Base-by-base conservation (phyloP, 2,797 vertebrate genomes). In the Hypotaenidia philippensis region DNA sequence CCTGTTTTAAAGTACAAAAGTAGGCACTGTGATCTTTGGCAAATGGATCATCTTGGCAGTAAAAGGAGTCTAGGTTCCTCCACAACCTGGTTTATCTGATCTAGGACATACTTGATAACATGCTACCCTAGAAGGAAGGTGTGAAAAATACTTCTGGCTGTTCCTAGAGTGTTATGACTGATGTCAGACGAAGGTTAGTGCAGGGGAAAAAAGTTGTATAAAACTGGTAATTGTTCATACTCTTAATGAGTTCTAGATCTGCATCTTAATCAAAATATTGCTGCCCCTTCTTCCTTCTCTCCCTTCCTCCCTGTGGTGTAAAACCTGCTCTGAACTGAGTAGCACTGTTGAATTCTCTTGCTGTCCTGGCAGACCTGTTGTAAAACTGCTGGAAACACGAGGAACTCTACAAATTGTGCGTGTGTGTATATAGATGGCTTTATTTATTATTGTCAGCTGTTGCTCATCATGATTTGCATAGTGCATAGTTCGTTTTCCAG, bases 81-180 rank as follows among this genome's bases (percentile, higher is more conserved):
- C 29, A 38, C 65, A 76, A 5, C 71, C 61, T 88, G 69, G 61
- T 94, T 93, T 94, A 78, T 91, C 91, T 96, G 76, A 91, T 95
- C 65, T 88, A 85, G 93, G 95, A 81, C 95, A 41, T 41, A 34
- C n/a, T 59, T 65, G 80, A 57, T 87, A 61, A 66, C 32, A 59
- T 61, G 50, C 52, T 94, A 75, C 79, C 88, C 87, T 96, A 59
- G 84, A 82, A 86, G 56, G 26, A 92, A 90, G 59, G 89, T 94
- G 95, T 94, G 77, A 96, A 91, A 83, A 84, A 60, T 83, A 69
- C 88, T 93, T 95, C 36, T 66, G 72, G 63, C 50, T 94, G 31
- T 76, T 91, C 88, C 66, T 86, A 32, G 32, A 69, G 49, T 85
- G 76, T 74, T 89, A 45, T 72, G 93, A 55, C 76, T 87, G 76